Evolutionary conservation across 2,888 invertebrate genomes (phyloP).

Genomic region (Scaptomyza polygonia): DNA sequence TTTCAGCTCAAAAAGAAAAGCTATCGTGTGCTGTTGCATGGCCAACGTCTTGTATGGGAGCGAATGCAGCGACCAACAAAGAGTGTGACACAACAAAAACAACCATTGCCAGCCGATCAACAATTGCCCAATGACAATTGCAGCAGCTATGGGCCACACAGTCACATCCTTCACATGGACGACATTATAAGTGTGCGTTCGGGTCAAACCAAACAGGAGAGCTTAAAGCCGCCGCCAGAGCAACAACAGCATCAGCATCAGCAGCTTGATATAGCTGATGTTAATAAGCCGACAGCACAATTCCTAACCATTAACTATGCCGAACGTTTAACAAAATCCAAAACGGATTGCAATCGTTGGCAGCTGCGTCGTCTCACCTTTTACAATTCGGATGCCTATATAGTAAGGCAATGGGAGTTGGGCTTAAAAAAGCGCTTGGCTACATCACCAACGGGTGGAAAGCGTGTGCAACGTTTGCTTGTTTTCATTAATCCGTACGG

Average conservation of each 20-base stretch:
- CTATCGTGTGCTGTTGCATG: conserved; percentile 87
- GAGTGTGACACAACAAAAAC: conserved; percentile 31
- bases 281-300: conserved; percentile 74
- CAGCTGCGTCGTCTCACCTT: conserved; percentile 86
- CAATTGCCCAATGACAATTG: conserved; percentile 1
- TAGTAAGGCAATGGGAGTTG: conserved; percentile 88
- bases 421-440: conserved; percentile 85
- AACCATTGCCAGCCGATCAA: conserved; percentile 37
- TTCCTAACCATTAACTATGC: conserved; percentile 88
- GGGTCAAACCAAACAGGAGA: conserved; percentile 76
- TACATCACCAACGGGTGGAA: conserved; percentile 38
- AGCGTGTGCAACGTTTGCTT: conserved; percentile 89
- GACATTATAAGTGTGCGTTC: conserved; percentile 72
- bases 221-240: conserved; percentile 43
- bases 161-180: conserved; percentile 70
- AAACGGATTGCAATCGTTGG: conserved; percentile 86
- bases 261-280: conserved; percentile 8
- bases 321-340: conserved; percentile 82
- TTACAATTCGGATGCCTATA: conserved; percentile 86
- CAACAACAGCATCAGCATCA: neutral
- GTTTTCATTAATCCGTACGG: conserved; percentile 94
- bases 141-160: conserved; percentile 57
- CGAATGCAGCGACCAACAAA: conserved; percentile 74
- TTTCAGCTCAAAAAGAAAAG: conserved; percentile 87
- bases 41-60: conserved; percentile 88